These are phyloP conservation scores for Acleris laterana DNA, from an alignment of 2,888 invertebrate species.

Conservation along the genomic window DNA sequence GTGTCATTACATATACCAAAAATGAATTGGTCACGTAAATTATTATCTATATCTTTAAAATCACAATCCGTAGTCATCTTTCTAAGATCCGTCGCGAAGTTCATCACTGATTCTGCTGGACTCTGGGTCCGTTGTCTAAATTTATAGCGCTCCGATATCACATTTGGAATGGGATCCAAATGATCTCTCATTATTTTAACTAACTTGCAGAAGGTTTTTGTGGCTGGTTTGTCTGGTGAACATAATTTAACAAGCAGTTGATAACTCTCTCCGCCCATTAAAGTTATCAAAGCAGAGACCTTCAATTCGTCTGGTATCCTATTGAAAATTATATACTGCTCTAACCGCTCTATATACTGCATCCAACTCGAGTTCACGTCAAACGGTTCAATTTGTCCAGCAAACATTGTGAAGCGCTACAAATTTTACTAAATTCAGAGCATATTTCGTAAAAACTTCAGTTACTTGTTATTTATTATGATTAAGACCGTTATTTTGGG, in stretches of 20 bases:
- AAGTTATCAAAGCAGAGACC: conserved; percentile 19
- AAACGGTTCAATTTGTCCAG: conserved; percentile 24
- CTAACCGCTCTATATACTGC: conserved; percentile 17
- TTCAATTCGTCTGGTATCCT: conserved; percentile 12
- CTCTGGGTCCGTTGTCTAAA: conserved; percentile 21
- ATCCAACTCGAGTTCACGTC: conserved; percentile 15
- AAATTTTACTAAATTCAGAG: not conserved
- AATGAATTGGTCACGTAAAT: conserved; percentile 26
- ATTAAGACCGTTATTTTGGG: no score
- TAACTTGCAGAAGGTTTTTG: not conserved
- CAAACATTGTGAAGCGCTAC: conserved; percentile 9
- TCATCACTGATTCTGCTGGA: conserved; percentile 18
- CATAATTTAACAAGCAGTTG: conserved; percentile 18
- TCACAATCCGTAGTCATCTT: conserved; percentile 16
- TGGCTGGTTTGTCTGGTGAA: conserved; percentile 3
- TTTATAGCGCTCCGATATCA: conserved; percentile 6
- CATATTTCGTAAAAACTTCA: no score
- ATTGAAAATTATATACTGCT: conserved; percentile 25
- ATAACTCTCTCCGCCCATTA: conserved; percentile 19
- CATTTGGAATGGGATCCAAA: conserved; percentile 17
- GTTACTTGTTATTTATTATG: no score
- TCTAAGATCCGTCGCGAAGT: conserved; percentile 20
- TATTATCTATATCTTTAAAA: conserved; percentile 12
- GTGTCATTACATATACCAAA: conserved; percentile 8
- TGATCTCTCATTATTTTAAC: conserved; percentile 15